Evolutionary conservation across 2,113 vertebrate genomes (phyloP).

Genomic region (Sander lucioperca): DNA sequence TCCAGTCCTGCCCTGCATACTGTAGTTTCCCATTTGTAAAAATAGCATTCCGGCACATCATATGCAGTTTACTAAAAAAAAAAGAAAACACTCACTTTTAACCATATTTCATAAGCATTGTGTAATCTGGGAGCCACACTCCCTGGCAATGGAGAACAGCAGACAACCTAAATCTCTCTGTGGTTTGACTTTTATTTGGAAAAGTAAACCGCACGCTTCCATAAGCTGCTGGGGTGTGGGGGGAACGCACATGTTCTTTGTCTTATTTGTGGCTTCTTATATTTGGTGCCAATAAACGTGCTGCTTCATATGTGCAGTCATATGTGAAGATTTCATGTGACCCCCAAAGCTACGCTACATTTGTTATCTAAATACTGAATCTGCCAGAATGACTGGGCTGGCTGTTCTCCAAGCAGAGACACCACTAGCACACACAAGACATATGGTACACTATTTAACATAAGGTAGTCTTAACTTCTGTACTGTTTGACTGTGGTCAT

Average conservation of each 20-base stretch:
- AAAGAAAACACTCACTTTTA: slow-evolving; percentile 36
- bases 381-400: slow-evolving; percentile 39
- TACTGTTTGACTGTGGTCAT: not conserved
- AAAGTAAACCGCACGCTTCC: slow-evolving; percentile 69
- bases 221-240: slow-evolving; percentile 56
- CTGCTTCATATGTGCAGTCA: slow-evolving; percentile 37
- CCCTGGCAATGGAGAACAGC: slow-evolving; percentile 54
- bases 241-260: slow-evolving; percentile 52
- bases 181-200: slow-evolving; percentile 76
- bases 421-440: slow-evolving; percentile 10
- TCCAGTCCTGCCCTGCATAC: slow-evolving; percentile 48
- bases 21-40: slow-evolving; percentile 55
- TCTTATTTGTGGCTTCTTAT: slow-evolving; percentile 67
- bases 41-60: slow-evolving; percentile 50
- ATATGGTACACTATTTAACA: slow-evolving; percentile 9
- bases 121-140: slow-evolving; percentile 71
- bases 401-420: slow-evolving; percentile 20
- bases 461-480: not conserved
- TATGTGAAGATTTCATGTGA: slow-evolving; percentile 49
- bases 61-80: slow-evolving; percentile 31
- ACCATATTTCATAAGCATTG: slow-evolving; percentile 70
- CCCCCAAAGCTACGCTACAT: slow-evolving; percentile 45
- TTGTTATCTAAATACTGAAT: slow-evolving; percentile 53
- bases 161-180: slow-evolving; percentile 68
- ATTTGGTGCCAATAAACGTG: slow-evolving; percentile 54